Conservation (phyloP, 2,113 vertebrate species). For the Zosterops pallidus region DNA sequence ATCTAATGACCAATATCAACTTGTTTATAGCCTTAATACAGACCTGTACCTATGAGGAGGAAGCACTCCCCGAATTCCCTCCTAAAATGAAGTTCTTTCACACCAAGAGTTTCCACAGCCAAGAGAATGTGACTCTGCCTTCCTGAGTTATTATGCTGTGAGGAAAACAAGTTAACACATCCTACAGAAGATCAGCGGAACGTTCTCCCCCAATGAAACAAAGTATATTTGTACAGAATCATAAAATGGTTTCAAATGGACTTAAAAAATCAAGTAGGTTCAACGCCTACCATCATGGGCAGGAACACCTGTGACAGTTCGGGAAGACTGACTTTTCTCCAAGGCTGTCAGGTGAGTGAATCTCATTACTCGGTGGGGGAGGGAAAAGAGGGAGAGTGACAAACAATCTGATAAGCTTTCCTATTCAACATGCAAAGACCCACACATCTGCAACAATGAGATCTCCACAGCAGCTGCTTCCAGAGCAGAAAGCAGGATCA, state of each 20-base stretch:
- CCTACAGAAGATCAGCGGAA: neutral
- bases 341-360: neutral
- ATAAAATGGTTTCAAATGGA: neutral
- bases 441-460: neutral
- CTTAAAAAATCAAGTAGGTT: neutral
- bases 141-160: neutral
- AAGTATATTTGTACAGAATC: neutral
- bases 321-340: neutral
- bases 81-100: neutral
- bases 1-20: neutral
- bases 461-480: constrained; percentile 16
- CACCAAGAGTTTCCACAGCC: neutral
- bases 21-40: neutral
- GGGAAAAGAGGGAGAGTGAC: neutral
- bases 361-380: neutral
- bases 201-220: neutral
- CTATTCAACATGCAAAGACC: neutral
- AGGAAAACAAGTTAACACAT: neutral
- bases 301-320: neutral
- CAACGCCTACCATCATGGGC: neutral
- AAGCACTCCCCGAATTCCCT: neutral
- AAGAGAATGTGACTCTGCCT: neutral
- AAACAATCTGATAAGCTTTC: neutral
- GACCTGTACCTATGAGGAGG: neutral
- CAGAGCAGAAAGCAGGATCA: neutral